Evolutionary conservation across 1,140 invertebrate genomes (phyloP).

Genomic region (Meloidogyne chitwoodi): DNA sequence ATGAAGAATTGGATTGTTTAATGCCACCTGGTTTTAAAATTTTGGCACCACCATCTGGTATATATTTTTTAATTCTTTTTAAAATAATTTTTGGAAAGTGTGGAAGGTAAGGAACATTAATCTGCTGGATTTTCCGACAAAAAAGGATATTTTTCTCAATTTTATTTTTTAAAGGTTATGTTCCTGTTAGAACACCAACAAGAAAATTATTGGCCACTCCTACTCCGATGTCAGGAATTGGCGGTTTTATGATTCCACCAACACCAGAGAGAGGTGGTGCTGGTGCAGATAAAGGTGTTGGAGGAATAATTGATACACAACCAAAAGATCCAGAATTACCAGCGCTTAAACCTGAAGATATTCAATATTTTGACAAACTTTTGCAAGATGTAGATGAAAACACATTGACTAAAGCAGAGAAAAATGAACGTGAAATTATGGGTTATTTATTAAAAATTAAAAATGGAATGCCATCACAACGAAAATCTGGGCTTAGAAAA

Average conservation of each 20-base stretch:
- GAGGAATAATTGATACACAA: constrained; percentile 85
- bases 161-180: constrained; percentile 79
- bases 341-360: constrained; percentile 98
- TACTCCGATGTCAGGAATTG: constrained; percentile 83
- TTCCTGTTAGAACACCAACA: constrained; percentile 93
- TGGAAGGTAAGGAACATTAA: constrained; percentile 18
- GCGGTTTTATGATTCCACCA: constrained; percentile 90
- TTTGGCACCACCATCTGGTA: constrained; percentile 34
- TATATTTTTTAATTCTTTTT: neutral
- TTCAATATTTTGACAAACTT: constrained; percentile 98
- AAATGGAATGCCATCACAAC: constrained; percentile 98
- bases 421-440: constrained; percentile 98
- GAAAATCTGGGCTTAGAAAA: constrained; percentile 82
- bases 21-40: constrained; percentile 98
- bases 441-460: constrained; percentile 95
- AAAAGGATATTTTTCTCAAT: too few relatives aligned
- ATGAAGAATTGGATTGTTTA: constrained; percentile 93
- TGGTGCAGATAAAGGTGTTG: constrained; percentile 51
- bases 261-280: constrained; percentile 61
- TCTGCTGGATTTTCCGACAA: too few relatives aligned
- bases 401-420: constrained; percentile 84
- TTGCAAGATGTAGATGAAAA: constrained; percentile 96
- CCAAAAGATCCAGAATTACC: constrained; percentile 89
- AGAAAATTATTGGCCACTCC: constrained; percentile 93
- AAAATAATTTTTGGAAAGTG: neutral